These are phyloP conservation scores for Kryphioiulus occultus DNA, from an alignment of 2,888 invertebrate genomes.

Conservation along the genomic window DNA sequence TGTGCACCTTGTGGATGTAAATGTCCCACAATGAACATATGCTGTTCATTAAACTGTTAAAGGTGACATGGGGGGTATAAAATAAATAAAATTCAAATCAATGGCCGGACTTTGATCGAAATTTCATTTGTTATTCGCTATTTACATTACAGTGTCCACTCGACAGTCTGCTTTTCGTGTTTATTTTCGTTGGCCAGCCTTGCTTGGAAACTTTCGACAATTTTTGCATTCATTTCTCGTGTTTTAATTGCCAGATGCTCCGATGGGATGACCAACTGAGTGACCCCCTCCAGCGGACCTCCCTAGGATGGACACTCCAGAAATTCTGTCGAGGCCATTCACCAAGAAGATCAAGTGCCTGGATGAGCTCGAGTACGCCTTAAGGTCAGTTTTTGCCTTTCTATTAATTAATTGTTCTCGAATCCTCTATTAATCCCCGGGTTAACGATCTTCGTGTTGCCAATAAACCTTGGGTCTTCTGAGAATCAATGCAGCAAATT, in stretches of 20 bases:
- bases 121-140: not conserved
- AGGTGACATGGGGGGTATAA: not conserved
- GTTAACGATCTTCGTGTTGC: not conserved
- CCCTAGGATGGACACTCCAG: not conserved
- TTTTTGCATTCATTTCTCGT: not conserved
- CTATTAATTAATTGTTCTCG: not conserved
- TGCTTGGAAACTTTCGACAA: not conserved
- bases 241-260: not conserved
- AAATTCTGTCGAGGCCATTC: not conserved
- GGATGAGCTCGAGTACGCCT: not conserved
- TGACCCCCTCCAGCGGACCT: not conserved
- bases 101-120: not conserved
- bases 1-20: not conserved
- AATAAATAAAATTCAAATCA: not conserved
- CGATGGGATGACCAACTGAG: not conserved
- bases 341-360: not conserved
- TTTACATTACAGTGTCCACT: too few relatives aligned
- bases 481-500: too few relatives aligned
- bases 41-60: not conserved
- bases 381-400: not conserved
- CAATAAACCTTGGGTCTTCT: not conserved
- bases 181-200: not conserved
- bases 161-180: too few relatives aligned
- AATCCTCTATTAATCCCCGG: not conserved
- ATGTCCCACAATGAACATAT: not conserved